phyloP scores from a whole-genome alignment of 2,888 invertebrate species.

The Pandemis heparana region DNA sequence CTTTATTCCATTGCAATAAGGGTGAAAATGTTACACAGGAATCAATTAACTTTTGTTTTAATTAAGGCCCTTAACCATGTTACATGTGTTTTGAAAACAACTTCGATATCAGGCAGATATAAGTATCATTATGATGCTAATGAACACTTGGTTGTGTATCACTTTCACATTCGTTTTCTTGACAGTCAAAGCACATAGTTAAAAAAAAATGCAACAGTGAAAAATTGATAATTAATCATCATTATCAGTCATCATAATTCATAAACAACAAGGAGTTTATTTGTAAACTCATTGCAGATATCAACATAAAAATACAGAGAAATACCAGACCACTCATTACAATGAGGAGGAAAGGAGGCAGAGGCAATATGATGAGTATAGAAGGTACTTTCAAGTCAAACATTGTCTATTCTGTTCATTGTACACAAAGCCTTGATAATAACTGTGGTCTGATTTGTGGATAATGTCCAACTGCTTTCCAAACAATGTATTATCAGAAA shows the following conservation, averaged over 20 bases:
- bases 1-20: too few species aligned
- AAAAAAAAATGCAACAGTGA: not conserved
- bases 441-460: not conserved
- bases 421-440: not conserved
- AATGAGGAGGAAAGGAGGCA: slow-evolving; percentile 64
- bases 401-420: slow-evolving; percentile 3
- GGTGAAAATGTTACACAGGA: too few species aligned
- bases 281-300: slow-evolving; percentile 62
- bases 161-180: not conserved
- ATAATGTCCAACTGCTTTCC: too few species aligned
- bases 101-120: too few species aligned
- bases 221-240: not conserved
- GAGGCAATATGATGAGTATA: slow-evolving; percentile 67
- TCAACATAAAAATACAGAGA: slow-evolving; percentile 66
- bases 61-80: too few species aligned
- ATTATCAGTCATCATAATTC: slow-evolving; percentile 6
- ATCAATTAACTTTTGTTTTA: too few species aligned
- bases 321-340: slow-evolving; percentile 60
- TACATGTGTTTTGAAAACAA: too few species aligned
- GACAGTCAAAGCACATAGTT: not conserved
- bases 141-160: not conserved
- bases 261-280: slow-evolving; percentile 31
- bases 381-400: slow-evolving; percentile 61
- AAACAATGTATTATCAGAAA: not conserved
- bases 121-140: not conserved